Percentiles rank a stretch among this genome's conserved stretches.
These are phyloP conservation scores for Patiria pectinifera DNA, from an alignment of 53 echinoderm and acorn worm species.

Conservation along the genomic window DNA sequence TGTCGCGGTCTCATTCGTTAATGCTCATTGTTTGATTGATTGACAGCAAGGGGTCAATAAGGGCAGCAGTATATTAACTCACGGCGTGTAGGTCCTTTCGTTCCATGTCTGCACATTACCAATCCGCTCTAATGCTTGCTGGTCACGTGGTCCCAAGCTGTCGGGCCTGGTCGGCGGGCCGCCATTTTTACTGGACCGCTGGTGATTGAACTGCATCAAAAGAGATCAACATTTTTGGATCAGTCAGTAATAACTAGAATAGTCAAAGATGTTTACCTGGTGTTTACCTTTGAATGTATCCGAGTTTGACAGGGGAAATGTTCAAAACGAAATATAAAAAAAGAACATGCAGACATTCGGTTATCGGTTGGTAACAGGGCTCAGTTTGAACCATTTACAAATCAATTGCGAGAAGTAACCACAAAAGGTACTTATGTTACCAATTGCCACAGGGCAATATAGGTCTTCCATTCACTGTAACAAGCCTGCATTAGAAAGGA, in stretches of 20 bases:
- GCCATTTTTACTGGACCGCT: constrained; percentile 43
- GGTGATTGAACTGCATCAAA: constrained; percentile 20
- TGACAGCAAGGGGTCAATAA: not conserved
- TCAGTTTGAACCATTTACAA: too few species aligned
- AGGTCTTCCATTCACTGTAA: too few species aligned
- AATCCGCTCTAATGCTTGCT: constrained; percentile 12
- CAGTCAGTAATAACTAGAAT: not conserved
- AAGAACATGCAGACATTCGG: too few species aligned
- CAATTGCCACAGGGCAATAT: too few species aligned
- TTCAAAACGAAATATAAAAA: too few species aligned
- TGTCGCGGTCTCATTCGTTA: too few species aligned
- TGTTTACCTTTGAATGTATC: too few species aligned
- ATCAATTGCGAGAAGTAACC: too few species aligned
- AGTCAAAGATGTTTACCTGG: not conserved
- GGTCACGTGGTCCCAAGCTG: constrained; percentile 42
- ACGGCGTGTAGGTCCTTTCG: constrained; percentile 46
- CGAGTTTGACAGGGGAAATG: too few species aligned
- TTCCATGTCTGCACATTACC: constrained; percentile 13
- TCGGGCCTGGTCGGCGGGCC: constrained; percentile 15
- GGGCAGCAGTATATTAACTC: not conserved
- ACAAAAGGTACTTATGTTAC: too few species aligned
- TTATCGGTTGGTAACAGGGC: too few species aligned
- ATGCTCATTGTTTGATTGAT: not conserved
- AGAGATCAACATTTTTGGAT: not conserved
- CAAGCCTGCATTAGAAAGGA: too few species aligned